These are phyloP conservation scores for Leiothrix lutea DNA, from an alignment of 2,113 vertebrate species.

Conservation along the genomic window DNA sequence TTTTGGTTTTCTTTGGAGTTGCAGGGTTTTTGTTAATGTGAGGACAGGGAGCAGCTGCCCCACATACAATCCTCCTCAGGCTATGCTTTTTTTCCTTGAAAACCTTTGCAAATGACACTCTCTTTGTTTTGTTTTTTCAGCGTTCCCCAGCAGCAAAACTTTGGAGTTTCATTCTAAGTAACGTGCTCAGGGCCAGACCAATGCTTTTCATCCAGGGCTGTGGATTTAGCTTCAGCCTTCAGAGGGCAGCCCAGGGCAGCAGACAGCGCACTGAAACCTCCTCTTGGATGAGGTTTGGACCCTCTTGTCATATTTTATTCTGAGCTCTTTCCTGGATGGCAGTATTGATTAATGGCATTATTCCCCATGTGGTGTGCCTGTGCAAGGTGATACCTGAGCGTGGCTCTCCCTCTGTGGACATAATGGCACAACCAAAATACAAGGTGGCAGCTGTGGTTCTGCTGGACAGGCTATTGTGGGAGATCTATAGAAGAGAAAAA, in stretches of 20 bases:
- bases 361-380: neutral
- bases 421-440: neutral
- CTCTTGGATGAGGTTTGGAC: constrained; percentile 40
- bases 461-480: neutral
- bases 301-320: constrained; percentile 60
- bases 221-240: constrained; percentile 54
- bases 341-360: constrained; percentile 53
- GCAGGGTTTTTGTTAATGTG: neutral
- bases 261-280: constrained; percentile 36
- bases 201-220: neutral
- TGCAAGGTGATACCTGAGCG: neutral
- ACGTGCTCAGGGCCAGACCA: neutral
- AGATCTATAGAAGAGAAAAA: neutral
- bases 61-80: too few species aligned
- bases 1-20: neutral
- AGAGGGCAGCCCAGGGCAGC: constrained; percentile 72
- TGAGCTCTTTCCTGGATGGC: constrained; percentile 57
- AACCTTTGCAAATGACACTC: neutral
- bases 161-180: neutral
- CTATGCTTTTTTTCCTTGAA: neutral
- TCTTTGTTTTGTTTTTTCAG: neutral
- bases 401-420: neutral
- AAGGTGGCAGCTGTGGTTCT: neutral
- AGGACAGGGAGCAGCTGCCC: neutral
- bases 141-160: neutral